These are phyloP conservation scores for Drosophila barbarae DNA, from an alignment of 2,888 invertebrate genomes.

Conservation along the genomic window DNA sequence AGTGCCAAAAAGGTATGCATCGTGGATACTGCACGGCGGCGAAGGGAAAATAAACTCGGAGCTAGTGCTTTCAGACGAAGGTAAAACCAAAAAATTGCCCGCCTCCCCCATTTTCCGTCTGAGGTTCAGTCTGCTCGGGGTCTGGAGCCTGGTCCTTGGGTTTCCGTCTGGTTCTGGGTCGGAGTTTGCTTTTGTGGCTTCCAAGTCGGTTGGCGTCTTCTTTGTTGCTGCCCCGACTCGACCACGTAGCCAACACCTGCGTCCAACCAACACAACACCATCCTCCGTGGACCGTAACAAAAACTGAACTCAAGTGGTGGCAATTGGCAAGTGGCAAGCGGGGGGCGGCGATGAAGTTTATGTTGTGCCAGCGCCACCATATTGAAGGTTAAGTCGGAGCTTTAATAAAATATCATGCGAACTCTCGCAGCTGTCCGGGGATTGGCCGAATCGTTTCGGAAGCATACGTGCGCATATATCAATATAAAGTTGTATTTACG, in stretches of 20 bases:
- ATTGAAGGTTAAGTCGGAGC: conserved; percentile 62
- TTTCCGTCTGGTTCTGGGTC: conserved; percentile 20
- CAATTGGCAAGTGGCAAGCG: conserved; percentile 9
- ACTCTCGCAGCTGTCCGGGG: conserved; percentile 50
- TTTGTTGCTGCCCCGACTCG: conserved; percentile 53
- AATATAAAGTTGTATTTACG: conserved; percentile 45
- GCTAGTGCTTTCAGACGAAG: conserved; percentile 39
- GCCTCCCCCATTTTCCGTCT: conserved; percentile 5
- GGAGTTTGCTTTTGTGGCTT: conserved; percentile 54
- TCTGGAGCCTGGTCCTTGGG: conserved; percentile 5
- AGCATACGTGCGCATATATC: conserved; percentile 29
- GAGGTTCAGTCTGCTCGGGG: conserved; percentile 14
- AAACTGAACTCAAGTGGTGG: conserved; percentile 35
- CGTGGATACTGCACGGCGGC: conserved; percentile 29
- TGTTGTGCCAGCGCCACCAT: conserved; percentile 40
- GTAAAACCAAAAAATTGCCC: conserved; percentile 53
- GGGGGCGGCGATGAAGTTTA: conserved; percentile 31
- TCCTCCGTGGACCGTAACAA: conserved; percentile 39
- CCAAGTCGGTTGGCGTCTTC: conserved; percentile 61
- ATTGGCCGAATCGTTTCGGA: conserved; percentile 40
- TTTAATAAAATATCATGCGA: conserved; percentile 64
- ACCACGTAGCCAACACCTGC: conserved; percentile 75
- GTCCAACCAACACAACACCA: conserved; percentile 56
- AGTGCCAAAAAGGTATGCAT: conserved; percentile 76
- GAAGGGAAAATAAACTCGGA: conserved; percentile 21